A percentile compares a stretch with the other conserved stretches of the same genome.
Conservation (phyloP, 2,113 vertebrate genomes). For the Perccottus glenii region DNA sequence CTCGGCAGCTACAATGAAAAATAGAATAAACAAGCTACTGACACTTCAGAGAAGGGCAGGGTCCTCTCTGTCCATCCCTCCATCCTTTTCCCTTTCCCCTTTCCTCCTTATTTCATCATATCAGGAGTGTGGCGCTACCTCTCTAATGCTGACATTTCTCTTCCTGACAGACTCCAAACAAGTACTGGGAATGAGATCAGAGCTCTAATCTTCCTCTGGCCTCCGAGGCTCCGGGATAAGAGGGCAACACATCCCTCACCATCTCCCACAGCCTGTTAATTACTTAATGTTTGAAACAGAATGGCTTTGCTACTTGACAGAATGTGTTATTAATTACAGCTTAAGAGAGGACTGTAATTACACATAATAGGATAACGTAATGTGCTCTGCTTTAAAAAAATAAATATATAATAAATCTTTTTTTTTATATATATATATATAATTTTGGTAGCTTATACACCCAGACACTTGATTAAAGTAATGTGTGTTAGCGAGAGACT, state of each 20-base stretch:
- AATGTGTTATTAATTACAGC: conserved; percentile 45
- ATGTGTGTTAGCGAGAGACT: conserved; percentile 1
- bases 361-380: conserved; percentile 35
- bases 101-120: conserved; percentile 98
- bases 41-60: conserved; percentile 72
- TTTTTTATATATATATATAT: no score
- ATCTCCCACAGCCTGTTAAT: conserved; percentile 90
- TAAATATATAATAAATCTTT: no score
- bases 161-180: conserved; percentile 99
- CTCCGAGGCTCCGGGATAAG: conserved; percentile 89
- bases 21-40: conserved; percentile 90
- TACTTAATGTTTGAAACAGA: conserved; percentile 90
- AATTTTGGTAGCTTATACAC: conserved; percentile 23
- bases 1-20: conserved; percentile 91
- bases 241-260: conserved; percentile 85
- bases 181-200: conserved; percentile 98
- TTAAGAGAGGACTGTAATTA: conserved; percentile 35
- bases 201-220: conserved; percentile 97
- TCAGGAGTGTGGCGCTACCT: conserved; percentile 96
- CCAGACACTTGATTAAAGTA: conserved; percentile 34
- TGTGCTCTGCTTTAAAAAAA: background rate
- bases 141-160: conserved; percentile 99
- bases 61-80: conserved; percentile 72
- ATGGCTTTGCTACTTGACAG: conserved; percentile 35
- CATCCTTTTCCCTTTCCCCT: conserved; percentile 70